phyloP scores from a whole-genome alignment of 1,140 invertebrate genomes.

The Philopotamus ludificatus region DNA sequence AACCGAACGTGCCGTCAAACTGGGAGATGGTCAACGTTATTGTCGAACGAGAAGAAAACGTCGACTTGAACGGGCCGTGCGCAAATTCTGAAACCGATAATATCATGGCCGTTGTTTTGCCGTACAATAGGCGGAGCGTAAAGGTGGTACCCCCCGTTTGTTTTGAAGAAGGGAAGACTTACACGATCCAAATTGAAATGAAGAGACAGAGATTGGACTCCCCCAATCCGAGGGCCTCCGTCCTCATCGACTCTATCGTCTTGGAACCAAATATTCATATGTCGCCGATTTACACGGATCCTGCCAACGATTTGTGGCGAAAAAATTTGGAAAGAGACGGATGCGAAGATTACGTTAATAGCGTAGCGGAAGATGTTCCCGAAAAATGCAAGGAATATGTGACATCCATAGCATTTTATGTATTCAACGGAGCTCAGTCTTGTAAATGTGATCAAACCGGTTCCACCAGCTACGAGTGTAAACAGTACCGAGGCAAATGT shows the following conservation, averaged over 20 bases:
- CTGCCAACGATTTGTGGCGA: slow-evolving; percentile 58
- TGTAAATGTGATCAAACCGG: slow-evolving; percentile 94
- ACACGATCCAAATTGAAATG: slow-evolving; percentile 83
- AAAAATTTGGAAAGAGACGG: slow-evolving; percentile 76
- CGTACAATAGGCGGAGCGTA: slow-evolving; percentile 69
- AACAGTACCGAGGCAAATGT: slow-evolving; percentile 85
- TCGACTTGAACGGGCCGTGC: slow-evolving; percentile 83
- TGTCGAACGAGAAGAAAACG: slow-evolving; percentile 72
- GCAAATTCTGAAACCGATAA: slow-evolving; percentile 75
- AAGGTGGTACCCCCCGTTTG: slow-evolving; percentile 74
- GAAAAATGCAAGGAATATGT: slow-evolving; percentile 78
- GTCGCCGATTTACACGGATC: slow-evolving; percentile 79
- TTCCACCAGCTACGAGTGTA: slow-evolving; percentile 86
- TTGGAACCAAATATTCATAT: slow-evolving; percentile 80
- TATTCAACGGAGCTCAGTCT: slow-evolving; percentile 75
- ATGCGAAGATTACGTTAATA: slow-evolving; percentile 62
- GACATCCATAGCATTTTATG: slow-evolving; percentile 77
- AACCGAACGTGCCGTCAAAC: slow-evolving; percentile 68
- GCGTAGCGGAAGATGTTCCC: slow-evolving; percentile 59
- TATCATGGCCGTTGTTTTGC: slow-evolving; percentile 62
- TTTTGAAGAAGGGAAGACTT: slow-evolving; percentile 84
- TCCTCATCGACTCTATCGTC: slow-evolving; percentile 92
- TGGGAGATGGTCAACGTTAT: slow-evolving; percentile 88
- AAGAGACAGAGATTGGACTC: slow-evolving; percentile 63
- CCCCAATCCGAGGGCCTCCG: slow-evolving; percentile 74